Evolutionary conservation across 2,113 vertebrate species (phyloP).

Genomic region (Caretta caretta): DNA sequence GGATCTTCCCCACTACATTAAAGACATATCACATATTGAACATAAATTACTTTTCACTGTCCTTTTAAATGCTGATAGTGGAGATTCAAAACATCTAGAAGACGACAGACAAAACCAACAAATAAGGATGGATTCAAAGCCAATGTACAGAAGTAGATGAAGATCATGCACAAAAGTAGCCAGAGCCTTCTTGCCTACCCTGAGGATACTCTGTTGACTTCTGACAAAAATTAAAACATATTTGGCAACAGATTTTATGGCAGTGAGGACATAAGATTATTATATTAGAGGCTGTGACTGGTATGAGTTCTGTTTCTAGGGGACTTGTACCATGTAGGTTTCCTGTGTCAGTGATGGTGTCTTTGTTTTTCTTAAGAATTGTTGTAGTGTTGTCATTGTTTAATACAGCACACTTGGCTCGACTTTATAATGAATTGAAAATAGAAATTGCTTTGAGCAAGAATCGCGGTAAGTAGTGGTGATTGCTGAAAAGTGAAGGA

Average conservation of each 20-base stretch:
- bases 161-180: not conserved
- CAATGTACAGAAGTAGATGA: not conserved
- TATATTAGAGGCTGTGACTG: not conserved
- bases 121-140: not conserved
- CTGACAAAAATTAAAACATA: not conserved
- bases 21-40: not conserved
- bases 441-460: not conserved
- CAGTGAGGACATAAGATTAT: not conserved
- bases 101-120: not conserved
- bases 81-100: not conserved
- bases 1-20: not conserved
- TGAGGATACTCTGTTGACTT: not conserved
- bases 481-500: not conserved
- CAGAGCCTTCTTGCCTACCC: not conserved
- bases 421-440: not conserved
- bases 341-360: not conserved
- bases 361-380: not conserved
- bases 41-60: not conserved
- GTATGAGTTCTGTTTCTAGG: not conserved
- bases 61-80: conserved; percentile 14
- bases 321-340: not conserved
- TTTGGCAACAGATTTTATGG: no score
- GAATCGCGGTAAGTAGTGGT: not conserved
- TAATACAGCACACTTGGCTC: not conserved
- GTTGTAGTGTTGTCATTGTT: not conserved